phyloP scores from a whole-genome alignment of 2,888 invertebrate genomes.

The Sclerodermus sp. region DNA sequence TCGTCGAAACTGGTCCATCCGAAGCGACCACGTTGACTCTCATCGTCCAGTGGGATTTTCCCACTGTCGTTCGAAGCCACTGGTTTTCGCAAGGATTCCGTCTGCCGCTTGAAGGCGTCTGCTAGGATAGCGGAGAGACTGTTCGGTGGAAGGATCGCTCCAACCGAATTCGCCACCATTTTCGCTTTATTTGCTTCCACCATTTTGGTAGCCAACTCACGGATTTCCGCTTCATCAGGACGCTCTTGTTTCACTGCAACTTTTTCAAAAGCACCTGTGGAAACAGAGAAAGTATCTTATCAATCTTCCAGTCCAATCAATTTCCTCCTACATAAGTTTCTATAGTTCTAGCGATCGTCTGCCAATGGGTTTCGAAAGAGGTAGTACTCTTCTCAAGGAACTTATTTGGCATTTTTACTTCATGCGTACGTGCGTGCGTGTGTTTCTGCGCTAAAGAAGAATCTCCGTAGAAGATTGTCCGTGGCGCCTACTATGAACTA shows the following conservation, averaged over 20 bases:
- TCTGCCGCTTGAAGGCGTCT: slow-evolving; percentile 54
- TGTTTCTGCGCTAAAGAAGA: too few relatives aligned
- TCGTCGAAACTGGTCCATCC: slow-evolving; percentile 90
- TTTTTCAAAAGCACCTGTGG: slow-evolving; percentile 35
- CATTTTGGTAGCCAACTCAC: slow-evolving; percentile 84
- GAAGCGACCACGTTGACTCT: slow-evolving; percentile 80
- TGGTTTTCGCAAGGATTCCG: slow-evolving; percentile 34
- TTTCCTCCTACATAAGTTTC: too few relatives aligned
- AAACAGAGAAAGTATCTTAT: background rate
- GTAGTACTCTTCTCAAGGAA: too few relatives aligned
- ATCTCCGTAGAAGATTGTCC: too few relatives aligned
- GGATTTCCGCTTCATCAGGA: slow-evolving; percentile 85
- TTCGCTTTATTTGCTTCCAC: slow-evolving; percentile 78
- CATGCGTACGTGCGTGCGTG: too few relatives aligned
- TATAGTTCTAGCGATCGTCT: too few relatives aligned
- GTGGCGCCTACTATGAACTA: too few relatives aligned
- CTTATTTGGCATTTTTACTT: too few relatives aligned
- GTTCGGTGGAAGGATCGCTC: slow-evolving; percentile 37
- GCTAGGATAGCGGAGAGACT: slow-evolving; percentile 50
- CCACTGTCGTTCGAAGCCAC: slow-evolving; percentile 54
- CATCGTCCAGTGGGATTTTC: slow-evolving; percentile 67
- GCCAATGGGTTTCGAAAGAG: too few relatives aligned
- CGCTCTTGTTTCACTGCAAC: slow-evolving; percentile 72
- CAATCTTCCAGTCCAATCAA: too few relatives aligned
- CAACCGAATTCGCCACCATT: slow-evolving; percentile 60